Evolutionary conservation across 2,888 invertebrate species (phyloP), one percentile per base, ranked within the genome.

Genomic region (Volucella inflata): DNA sequence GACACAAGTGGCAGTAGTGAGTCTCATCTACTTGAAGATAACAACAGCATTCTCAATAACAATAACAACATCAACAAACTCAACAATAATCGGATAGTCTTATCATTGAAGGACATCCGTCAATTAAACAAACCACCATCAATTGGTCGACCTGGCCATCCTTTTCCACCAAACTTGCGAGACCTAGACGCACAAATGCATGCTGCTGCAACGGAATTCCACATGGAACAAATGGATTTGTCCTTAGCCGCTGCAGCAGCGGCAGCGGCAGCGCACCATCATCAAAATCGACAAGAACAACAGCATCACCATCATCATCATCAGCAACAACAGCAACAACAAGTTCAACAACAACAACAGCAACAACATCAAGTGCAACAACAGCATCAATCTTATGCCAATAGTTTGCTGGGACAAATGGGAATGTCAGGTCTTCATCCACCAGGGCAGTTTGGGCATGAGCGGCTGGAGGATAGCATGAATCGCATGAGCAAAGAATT

Each of bases 171-270:
- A 80, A 90, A 90, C 10, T 81, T 91, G n/a, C 88, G 90, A 68
- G 90, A 90, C 60, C 68, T 90, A 21, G 91, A 91, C 72, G 92
- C 91, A 0, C 91, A 91, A 76, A 91, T 91, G 91, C 91, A 91
- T 64, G 91, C 91, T 0, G 91, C 91, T 0, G 91, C 91, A 0
- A 90, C 90, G 0, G 91, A 90, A 6, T 91, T 90, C 11, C 91
- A 91, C 67, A 92, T 92, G 90, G 92, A 92, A 55, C 92, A 92
- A 82, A 91, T 92, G 90, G 92, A 92, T 87, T 88, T 92, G 74
- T 90, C 92, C 0, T 81, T 92, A 60, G 92, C 92, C 0, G 92
- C 92, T 0, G 92, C 92, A 1, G 92, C 92, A 2, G 92, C 92
- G 3, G 92, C 92, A 2, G 92, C 92, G 0, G 91, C 91, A 0